phyloP scores from a whole-genome alignment of 2,888 invertebrate species.

The Xestia sexstrigata region DNA sequence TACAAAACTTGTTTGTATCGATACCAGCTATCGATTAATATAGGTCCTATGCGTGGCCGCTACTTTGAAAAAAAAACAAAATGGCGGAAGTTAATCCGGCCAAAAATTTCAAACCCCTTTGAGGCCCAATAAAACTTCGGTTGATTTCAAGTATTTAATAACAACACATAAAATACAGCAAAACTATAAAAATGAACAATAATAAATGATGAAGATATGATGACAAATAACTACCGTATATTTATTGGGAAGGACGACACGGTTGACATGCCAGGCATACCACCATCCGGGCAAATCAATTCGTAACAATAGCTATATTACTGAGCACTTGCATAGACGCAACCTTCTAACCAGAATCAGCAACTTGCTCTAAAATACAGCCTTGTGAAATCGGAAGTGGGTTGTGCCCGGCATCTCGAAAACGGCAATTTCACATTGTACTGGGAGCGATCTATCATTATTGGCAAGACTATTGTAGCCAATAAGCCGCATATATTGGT shows the following conservation, averaged over 20 bases:
- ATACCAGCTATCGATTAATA: no score
- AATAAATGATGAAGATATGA: background rate
- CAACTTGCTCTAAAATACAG: background rate
- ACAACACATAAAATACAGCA: background rate
- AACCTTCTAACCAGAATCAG: background rate
- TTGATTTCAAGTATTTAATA: background rate
- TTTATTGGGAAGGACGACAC: background rate
- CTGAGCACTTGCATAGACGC: background rate
- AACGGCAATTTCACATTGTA: background rate
- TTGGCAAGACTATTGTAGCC: background rate
- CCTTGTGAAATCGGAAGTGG: background rate
- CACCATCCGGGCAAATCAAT: background rate
- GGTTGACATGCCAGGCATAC: background rate
- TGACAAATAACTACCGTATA: background rate
- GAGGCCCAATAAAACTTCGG: background rate
- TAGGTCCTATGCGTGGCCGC: no score
- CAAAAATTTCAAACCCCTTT: background rate
- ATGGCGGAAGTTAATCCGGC: no score
- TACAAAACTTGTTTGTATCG: no score
- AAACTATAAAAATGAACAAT: background rate
- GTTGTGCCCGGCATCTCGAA: background rate
- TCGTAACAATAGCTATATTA: background rate
- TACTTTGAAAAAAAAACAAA: no score
- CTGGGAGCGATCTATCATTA: background rate
- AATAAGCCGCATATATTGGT: background rate